Conservation (phyloP, 1,140 invertebrate genomes). For the Drosophila ohnishii region DNA sequence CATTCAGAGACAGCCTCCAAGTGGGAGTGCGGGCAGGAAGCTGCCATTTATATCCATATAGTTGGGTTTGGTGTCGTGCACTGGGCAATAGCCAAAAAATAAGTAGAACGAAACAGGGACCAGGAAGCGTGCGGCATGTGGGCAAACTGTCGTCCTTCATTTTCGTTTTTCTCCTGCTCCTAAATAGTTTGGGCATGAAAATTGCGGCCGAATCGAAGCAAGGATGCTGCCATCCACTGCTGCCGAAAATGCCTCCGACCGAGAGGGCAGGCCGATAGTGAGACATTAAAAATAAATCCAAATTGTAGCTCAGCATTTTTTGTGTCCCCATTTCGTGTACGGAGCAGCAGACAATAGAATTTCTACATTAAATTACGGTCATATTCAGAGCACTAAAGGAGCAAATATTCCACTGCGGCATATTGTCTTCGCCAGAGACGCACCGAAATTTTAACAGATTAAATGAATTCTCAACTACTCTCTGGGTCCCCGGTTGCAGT, state of each 20-base stretch:
- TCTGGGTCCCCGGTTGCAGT: slow-evolving; percentile 57
- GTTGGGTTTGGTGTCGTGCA: slow-evolving; percentile 48
- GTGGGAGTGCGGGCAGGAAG: slow-evolving; percentile 28
- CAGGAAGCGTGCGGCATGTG: slow-evolving; percentile 75
- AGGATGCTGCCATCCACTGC: slow-evolving; percentile 23
- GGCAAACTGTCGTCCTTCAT: slow-evolving; percentile 51
- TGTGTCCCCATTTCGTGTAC: slow-evolving; percentile 16
- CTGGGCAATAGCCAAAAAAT: slow-evolving; percentile 22
- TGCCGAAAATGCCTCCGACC: slow-evolving; percentile 46
- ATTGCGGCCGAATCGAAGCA: slow-evolving; percentile 68
- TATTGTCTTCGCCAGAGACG: slow-evolving; percentile 20
- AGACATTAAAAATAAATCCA: slow-evolving; percentile 77
- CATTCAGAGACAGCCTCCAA: slow-evolving; percentile 48
- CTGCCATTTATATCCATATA: slow-evolving; percentile 75
- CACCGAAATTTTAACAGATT: slow-evolving; percentile 61
- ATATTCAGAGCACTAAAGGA: slow-evolving; percentile 23
- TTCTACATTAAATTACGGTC: slow-evolving; percentile 60
- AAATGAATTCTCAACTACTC: slow-evolving; percentile 70
- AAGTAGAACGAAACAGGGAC: slow-evolving; percentile 30
- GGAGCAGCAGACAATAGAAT: slow-evolving; percentile 52
- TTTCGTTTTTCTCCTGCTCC: slow-evolving; percentile 44
- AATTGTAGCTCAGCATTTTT: slow-evolving; percentile 55
- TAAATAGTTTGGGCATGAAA: slow-evolving; percentile 67
- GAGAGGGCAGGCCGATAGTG: slow-evolving; percentile 45
- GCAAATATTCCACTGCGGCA: slow-evolving; percentile 31